phyloP scores from a whole-genome alignment of 2,113 vertebrate species.

The Crypturellus undulatus region DNA sequence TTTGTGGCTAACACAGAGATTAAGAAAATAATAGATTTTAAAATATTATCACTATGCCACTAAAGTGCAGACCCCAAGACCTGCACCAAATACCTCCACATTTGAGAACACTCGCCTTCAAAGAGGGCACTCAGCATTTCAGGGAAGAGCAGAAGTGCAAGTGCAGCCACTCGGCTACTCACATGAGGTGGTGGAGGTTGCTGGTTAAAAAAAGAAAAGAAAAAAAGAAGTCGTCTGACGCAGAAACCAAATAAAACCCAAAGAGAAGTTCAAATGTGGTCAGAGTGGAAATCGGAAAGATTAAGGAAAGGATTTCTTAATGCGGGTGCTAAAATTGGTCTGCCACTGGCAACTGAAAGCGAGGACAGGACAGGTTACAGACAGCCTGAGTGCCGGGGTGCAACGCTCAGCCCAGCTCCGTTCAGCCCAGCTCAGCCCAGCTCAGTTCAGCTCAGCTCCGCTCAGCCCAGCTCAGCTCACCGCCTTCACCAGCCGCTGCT shows the following conservation, averaged over 20 bases:
- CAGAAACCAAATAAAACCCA: slow-evolving; percentile 25
- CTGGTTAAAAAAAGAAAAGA: not conserved
- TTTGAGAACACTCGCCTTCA: not conserved
- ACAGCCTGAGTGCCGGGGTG: too few species aligned
- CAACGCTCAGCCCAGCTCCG: too few species aligned
- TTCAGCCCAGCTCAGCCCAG: too few species aligned
- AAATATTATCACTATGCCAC: not conserved
- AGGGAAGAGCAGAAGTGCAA: not conserved
- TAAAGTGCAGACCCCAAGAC: not conserved
- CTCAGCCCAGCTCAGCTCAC: too few species aligned
- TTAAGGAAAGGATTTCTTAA: not conserved
- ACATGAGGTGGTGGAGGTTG: not conserved
- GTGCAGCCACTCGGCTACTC: not conserved
- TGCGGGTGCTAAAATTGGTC: not conserved
- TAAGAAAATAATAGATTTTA: not conserved
- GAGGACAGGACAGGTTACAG: too few species aligned
- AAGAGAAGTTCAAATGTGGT: not conserved
- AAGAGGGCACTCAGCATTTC: not conserved
- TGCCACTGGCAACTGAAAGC: not conserved
- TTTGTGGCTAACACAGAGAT: not conserved
- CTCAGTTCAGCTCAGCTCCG: too few species aligned
- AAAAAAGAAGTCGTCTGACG: not conserved
- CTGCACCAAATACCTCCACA: not conserved
- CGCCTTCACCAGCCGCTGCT: too few species aligned
- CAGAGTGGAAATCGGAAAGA: not conserved